Evolutionary conservation across 2,888 invertebrate species (phyloP).

Genomic region (Eupeodes latifasciatus): DNA sequence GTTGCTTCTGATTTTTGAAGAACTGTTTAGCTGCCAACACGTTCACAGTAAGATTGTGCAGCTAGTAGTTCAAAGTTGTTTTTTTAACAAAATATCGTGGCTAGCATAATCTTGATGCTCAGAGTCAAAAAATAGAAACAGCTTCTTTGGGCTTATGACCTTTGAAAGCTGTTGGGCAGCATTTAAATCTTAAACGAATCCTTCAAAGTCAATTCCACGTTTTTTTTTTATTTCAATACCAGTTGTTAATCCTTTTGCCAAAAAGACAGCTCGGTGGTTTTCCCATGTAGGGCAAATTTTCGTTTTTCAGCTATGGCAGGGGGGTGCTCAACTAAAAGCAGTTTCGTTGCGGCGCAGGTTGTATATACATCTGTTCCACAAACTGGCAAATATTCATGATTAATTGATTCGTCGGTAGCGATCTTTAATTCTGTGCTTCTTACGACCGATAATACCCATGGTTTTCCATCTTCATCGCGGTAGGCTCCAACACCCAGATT

Average conservation of each 20-base stretch:
- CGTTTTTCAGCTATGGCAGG: conserved; percentile 89
- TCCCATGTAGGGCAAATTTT: conserved; percentile 98
- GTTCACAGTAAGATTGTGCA: conserved; percentile 99
- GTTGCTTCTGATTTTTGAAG: conserved; percentile 88
- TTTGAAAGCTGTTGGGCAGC: conserved; percentile 93
- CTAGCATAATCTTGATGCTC: conserved; percentile 99
- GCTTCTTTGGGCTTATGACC: conserved; percentile 91
- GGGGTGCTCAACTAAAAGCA: conserved; percentile 94
- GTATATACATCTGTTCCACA: conserved; percentile 93
- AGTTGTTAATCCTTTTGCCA: conserved; percentile 92
- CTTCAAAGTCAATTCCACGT: conserved; percentile 80
- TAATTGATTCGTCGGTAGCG: conserved; percentile 91
- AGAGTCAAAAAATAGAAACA: conserved; percentile 97
- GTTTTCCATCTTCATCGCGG: conserved; percentile 95
- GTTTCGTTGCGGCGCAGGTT: conserved; percentile 88
- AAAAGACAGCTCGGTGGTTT: conserved; percentile 95
- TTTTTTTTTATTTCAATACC: conserved; percentile 92
- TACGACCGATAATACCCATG: conserved; percentile 99
- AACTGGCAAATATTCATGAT: conserved; percentile 98
- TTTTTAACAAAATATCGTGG: conserved; percentile 93
- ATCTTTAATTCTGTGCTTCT: conserved; percentile 93
- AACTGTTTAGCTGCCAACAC: conserved; percentile 95
- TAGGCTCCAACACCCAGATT: conserved; percentile 88
- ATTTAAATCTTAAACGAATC: conserved; percentile 90
- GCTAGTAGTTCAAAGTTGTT: conserved; percentile 94